Base-by-base conservation (phyloP, 2,113 vertebrate species). In the Xenus cinereus region DNA sequence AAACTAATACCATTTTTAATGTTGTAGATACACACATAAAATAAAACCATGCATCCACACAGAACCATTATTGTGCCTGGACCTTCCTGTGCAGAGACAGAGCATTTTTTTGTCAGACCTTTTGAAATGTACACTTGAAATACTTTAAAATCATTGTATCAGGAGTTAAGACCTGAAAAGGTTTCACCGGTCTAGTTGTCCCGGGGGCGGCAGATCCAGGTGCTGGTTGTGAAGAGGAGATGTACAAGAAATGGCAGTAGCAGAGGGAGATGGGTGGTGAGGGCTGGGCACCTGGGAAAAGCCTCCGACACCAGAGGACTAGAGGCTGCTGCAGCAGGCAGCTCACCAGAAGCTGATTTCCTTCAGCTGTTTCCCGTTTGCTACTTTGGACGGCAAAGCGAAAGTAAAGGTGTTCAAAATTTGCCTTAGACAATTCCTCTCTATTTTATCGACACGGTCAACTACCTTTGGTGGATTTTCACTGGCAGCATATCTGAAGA, bases 221-320 rank as follows among this genome's bases (percentile, higher is more conserved):
- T 0, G 2, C 3, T 3, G 2, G 21, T 20, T 4, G 4, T 2
- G 50, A 8, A 4, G 46, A 10, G 39, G 19, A 7, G 35, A 9
- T 11, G 8, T 1, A 4, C 16, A 7, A 26, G 17, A 2, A 4
- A 4, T 2, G 5, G 22, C 63, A 3, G 24, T 1, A 4, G 17
- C n/a, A 5, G 33, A 4, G 43, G 27, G 16, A 16, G 54, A 0
- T 0, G 3, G 18, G 12, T 1, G 46, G 7, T 2, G 27, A 9
- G 54, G 35, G 12, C n/a, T 5, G 1, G 1, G 54, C n/a, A 3
- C n/a, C 30, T 1, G 45, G 33, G 50, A 17, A 12, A 24, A 0
- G 26, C 37, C 13, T 4, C 23, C 10, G 2, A 4, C 2, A 16
- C 6, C 60, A 37, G 37, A 23, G 41, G 46, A 16, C 45, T 0